These are phyloP conservation scores for Nymphicus hollandicus DNA, from an alignment of 2,113 vertebrate genomes.

Conservation along the genomic window DNA sequence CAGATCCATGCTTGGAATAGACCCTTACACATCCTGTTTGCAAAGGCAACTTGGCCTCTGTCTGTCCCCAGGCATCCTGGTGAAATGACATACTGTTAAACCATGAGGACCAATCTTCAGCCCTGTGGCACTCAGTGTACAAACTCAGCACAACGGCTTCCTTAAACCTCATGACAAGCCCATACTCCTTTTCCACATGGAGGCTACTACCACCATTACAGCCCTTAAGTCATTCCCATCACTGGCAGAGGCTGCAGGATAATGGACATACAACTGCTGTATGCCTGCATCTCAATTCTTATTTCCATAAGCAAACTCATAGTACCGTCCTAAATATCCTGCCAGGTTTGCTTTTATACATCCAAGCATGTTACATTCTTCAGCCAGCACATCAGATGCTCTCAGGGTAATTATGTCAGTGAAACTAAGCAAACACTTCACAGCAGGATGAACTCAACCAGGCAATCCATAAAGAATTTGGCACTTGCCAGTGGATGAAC, in stretches of 20 bases:
- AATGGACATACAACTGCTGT: rapidly evolving
- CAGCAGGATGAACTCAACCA: conserved; percentile 28
- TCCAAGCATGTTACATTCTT: not conserved
- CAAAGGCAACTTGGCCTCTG: not conserved
- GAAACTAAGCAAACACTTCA: conserved; percentile 36
- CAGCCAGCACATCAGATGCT: not conserved
- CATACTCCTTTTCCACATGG: not conserved
- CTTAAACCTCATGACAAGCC: not conserved
- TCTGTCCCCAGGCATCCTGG: not conserved
- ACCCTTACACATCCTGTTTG: not conserved
- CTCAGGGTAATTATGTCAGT: not conserved
- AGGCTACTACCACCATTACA: rapidly evolving
- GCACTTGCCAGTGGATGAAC: not conserved
- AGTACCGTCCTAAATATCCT: not conserved
- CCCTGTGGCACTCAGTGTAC: not conserved
- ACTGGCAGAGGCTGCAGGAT: not conserved
- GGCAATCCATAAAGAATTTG: conserved; percentile 24
- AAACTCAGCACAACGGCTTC: not conserved
- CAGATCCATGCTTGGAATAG: not conserved
- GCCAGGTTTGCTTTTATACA: not conserved
- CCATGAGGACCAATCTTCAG: not conserved
- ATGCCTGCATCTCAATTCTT: not conserved
- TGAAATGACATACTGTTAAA: not conserved
- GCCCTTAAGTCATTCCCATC: rapidly evolving
- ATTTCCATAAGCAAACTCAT: not conserved